Evolutionary conservation across 2,113 vertebrate species (phyloP).

Genomic region (Dendrocopos noguchii): DNA sequence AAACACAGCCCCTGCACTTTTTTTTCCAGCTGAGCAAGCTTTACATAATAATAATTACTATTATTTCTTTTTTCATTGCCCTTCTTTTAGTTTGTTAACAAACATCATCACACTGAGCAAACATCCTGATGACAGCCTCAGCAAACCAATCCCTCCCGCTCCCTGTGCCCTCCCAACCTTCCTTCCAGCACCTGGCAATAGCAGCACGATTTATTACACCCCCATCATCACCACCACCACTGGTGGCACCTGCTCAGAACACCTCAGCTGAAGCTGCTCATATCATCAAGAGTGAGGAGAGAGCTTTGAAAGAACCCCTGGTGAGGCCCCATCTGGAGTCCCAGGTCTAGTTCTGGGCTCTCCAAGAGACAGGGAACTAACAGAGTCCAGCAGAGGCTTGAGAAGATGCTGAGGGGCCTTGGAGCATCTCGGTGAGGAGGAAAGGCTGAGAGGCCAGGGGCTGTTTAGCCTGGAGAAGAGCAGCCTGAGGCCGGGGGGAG

Average conservation of each 20-base stretch:
- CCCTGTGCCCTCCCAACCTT: background rate
- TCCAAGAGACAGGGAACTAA: too few species aligned
- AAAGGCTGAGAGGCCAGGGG: too few species aligned
- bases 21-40: background rate
- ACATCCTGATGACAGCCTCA: background rate
- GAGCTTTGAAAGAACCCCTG: background rate
- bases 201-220: background rate
- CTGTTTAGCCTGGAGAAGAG: too few species aligned
- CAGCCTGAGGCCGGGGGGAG: too few species aligned
- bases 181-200: background rate
- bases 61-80: background rate
- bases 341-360: too few species aligned
- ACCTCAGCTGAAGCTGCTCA: background rate
- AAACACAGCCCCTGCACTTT: background rate
- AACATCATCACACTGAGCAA: background rate
- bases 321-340: too few species aligned
- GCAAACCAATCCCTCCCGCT: background rate
- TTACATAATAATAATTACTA: background rate
- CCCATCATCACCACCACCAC: rapidly evolving
- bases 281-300: background rate
- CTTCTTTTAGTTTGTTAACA: background rate
- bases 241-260: background rate
- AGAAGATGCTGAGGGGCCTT: too few species aligned
- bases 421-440: too few species aligned
- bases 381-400: too few species aligned